Evolutionary conservation across 2,888 invertebrate species (phyloP).

Genomic region (Tachina lurida): DNA sequence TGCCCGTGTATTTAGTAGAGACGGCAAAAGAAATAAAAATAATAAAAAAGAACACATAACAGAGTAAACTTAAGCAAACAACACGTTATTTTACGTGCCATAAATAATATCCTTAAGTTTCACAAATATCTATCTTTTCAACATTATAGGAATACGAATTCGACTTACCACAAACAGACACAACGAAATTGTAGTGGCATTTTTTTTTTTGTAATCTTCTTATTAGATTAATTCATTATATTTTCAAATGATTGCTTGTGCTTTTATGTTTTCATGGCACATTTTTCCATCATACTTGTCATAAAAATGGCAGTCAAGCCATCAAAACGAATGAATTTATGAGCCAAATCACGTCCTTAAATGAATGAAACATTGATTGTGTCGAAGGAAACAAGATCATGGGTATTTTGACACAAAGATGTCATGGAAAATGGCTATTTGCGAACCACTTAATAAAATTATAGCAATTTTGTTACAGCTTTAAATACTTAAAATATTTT

Average conservation of each 20-base stretch:
- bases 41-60: background rate
- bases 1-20: conserved; percentile 8
- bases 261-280: conserved; percentile 3
- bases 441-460: conserved; percentile 15
- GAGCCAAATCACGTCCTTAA: conserved; percentile 66
- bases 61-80: conserved; percentile 22
- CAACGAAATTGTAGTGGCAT: conserved; percentile 44
- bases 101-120: conserved; percentile 66
- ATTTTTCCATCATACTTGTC: conserved; percentile 15
- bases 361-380: conserved; percentile 62
- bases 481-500: background rate
- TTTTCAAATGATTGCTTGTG: conserved; percentile 53
- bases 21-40: background rate
- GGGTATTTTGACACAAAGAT: conserved; percentile 22
- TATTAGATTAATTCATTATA: conserved; percentile 71
- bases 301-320: conserved; percentile 23
- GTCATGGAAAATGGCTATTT: background rate
- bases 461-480: conserved; percentile 1
- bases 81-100: conserved; percentile 63
- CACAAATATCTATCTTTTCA: conserved; percentile 50
- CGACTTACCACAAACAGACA: conserved; percentile 13
- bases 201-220: conserved; percentile 65
- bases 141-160: conserved; percentile 34
- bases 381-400: conserved; percentile 28
- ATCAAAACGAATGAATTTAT: conserved; percentile 41